A percentile compares a stretch with the other conserved stretches of the same genome.
Evolutionary conservation across 2,888 invertebrate species (phyloP).

Genomic region (Apotomis capreana): DNA sequence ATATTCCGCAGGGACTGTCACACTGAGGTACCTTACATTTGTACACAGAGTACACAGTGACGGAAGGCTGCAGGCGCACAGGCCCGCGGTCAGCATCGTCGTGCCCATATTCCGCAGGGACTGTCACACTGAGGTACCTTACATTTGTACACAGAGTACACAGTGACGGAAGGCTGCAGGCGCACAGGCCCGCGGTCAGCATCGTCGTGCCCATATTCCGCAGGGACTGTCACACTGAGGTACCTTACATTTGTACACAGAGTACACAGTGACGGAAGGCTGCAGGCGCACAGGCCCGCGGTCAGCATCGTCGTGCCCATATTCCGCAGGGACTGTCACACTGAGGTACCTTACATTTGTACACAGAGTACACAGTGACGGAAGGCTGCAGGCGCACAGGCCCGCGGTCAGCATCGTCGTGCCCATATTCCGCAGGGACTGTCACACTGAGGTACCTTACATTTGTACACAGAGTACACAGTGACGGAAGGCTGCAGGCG

Average conservation of each 20-base stretch:
- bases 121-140: slow-evolving; percentile 91
- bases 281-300: slow-evolving; percentile 32
- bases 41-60: no score
- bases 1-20: no score
- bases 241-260: slow-evolving; percentile 2
- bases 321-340: slow-evolving; percentile 97
- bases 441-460: slow-evolving; percentile 89
- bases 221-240: not conserved
- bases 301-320: slow-evolving; percentile 77
- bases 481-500: slow-evolving; percentile 40
- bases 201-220: no score
- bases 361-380: slow-evolving; percentile 56
- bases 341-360: slow-evolving; percentile 81
- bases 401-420: slow-evolving; percentile 93
- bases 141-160: not conserved
- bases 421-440: slow-evolving; percentile 97
- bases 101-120: slow-evolving; percentile 77
- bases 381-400: slow-evolving; percentile 57
- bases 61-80: no score
- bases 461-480: no score
- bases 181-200: no score
- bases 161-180: not conserved
- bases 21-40: no score
- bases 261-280: slow-evolving; percentile 4
- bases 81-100: not conserved